Evolutionary conservation across 2,797 vertebrate species (phyloP).

Genomic region (Nothura maculosa): DNA sequence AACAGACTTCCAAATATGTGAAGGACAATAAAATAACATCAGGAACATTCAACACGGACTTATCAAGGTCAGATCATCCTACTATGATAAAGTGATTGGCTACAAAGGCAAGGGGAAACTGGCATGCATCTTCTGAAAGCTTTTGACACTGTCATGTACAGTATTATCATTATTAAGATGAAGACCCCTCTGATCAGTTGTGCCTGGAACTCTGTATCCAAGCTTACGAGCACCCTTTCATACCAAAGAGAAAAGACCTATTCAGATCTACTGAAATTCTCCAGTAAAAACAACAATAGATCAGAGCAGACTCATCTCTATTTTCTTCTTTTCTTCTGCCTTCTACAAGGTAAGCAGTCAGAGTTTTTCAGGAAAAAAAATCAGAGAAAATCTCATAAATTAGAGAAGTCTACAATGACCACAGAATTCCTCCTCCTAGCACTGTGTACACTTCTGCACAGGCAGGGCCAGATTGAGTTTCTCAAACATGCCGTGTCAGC

Average conservation of each 20-base stretch:
- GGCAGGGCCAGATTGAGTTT: neutral
- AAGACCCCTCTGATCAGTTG: neutral
- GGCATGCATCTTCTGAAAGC: neutral
- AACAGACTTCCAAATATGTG: neutral
- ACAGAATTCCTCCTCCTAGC: neutral
- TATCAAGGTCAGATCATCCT: neutral
- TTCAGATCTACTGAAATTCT: neutral
- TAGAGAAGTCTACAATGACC: neutral
- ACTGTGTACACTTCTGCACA: rapidly evolving
- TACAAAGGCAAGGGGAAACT: neutral
- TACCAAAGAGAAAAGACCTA: neutral
- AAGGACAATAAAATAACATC: neutral
- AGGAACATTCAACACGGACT: neutral
- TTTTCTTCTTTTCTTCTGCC: neutral
- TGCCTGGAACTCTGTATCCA: neutral
- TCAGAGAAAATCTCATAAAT: neutral
- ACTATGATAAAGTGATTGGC: too few relatives aligned
- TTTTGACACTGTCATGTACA: neutral
- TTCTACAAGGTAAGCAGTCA: neutral
- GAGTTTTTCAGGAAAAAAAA: neutral
- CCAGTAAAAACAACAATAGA: neutral
- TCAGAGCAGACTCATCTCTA: neutral
- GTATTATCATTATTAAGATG: neutral
- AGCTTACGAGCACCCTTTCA: neutral
- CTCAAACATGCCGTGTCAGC: neutral